These are phyloP conservation scores for Amiota mariae DNA, from an alignment of 2,888 invertebrate species.

Conservation along the genomic window DNA sequence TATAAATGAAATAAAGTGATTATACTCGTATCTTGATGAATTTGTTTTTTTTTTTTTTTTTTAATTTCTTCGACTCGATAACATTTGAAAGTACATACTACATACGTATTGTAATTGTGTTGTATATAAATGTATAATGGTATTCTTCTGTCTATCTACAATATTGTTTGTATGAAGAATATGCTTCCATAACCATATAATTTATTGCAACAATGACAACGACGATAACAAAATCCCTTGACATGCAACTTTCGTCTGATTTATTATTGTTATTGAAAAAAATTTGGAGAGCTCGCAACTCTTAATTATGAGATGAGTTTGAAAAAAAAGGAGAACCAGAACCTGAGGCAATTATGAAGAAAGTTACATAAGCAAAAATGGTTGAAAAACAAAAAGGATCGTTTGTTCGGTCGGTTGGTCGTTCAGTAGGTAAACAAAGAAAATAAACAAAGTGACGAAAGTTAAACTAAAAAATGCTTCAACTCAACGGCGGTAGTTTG, in stretches of 20 bases:
- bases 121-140: too few species aligned
- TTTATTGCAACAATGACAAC: constrained; percentile 60
- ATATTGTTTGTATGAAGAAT: background rate
- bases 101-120: too few species aligned
- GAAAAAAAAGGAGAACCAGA: background rate
- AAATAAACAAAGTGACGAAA: background rate
- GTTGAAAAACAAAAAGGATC: too few species aligned
- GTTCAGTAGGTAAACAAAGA: background rate
- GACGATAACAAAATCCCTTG: constrained; percentile 55
- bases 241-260: constrained; percentile 67
- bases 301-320: constrained; percentile 61
- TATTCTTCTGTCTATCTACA: too few species aligned
- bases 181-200: constrained; percentile 47
- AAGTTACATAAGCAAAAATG: background rate
- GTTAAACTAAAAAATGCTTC: background rate
- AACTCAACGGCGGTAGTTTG: background rate
- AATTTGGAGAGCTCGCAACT: constrained; percentile 60
- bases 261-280: constrained; percentile 73
- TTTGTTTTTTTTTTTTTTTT: too few species aligned
- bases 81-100: too few species aligned
- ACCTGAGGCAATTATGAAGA: background rate
- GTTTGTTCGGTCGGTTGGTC: too few species aligned
- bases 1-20: too few species aligned
- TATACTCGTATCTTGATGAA: too few species aligned
- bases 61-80: too few species aligned